phyloP scores from a whole-genome alignment of 2,888 invertebrate species.

The Steinernema hermaphroditum region DNA sequence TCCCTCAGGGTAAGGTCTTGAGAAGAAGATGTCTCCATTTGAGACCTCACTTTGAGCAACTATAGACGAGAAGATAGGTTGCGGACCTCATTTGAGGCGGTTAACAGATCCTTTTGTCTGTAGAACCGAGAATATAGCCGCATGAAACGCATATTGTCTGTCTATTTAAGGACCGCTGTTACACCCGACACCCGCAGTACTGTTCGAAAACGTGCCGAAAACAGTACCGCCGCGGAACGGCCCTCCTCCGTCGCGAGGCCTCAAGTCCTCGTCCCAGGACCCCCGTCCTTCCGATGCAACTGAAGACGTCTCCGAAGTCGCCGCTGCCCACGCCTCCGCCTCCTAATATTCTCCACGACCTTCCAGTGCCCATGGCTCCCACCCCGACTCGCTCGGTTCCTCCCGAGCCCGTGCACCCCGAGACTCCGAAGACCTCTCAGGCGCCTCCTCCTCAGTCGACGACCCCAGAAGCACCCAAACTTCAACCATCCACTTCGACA shows the following conservation, averaged over 20 bases:
- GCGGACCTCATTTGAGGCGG: too few relatives aligned
- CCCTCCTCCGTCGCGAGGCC: background rate
- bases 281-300: background rate
- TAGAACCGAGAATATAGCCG: too few relatives aligned
- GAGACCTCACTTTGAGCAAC: too few relatives aligned
- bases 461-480: background rate
- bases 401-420: background rate
- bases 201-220: slow-evolving; percentile 3
- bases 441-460: background rate
- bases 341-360: background rate
- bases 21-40: too few relatives aligned
- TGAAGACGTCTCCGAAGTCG: background rate
- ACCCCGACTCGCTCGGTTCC: background rate
- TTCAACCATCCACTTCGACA: background rate
- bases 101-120: too few relatives aligned
- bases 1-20: background rate
- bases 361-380: background rate
- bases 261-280: background rate
- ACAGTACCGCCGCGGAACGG: background rate
- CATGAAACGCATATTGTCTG: too few relatives aligned
- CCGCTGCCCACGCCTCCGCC: background rate
- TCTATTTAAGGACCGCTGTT: background rate
- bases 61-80: too few relatives aligned
- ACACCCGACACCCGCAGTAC: background rate
- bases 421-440: background rate